Conservation (phyloP, 2,797 vertebrate genomes). For the Esox lucius region DNA sequence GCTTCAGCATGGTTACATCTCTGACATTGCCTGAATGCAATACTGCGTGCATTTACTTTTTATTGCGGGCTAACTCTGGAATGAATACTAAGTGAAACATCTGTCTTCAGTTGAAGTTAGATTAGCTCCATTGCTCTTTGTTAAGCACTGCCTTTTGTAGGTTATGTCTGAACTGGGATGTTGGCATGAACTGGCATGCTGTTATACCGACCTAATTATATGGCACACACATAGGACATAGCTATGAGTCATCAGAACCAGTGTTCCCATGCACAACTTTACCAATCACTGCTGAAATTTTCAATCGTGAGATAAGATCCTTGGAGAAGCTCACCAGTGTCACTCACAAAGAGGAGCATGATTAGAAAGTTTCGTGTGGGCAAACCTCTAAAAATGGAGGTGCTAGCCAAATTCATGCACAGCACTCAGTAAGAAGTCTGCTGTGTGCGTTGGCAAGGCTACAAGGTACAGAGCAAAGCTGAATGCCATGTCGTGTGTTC, state of each 20-base stretch:
- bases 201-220: constrained; percentile 24
- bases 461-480: neutral
- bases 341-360: constrained; percentile 20
- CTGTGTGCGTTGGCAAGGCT: neutral
- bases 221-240: neutral
- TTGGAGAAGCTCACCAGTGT: constrained; percentile 32
- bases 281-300: constrained; percentile 15
- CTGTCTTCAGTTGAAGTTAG: too few relatives aligned
- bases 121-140: neutral
- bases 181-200: constrained; percentile 6
- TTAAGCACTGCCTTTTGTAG: constrained; percentile 29
- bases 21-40: too few relatives aligned
- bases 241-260: constrained; percentile 36
- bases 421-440: neutral
- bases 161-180: constrained; percentile 14
- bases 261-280: constrained; percentile 29
- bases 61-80: too few relatives aligned
- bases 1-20: too few relatives aligned
- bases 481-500: neutral
- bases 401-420: neutral
- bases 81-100: too few relatives aligned
- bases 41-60: too few relatives aligned
- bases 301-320: constrained; percentile 38
- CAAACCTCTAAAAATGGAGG: neutral
- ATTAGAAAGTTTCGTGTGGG: constrained; percentile 9